phyloP scores from a whole-genome alignment of 2,888 invertebrate genomes.

The Cephus pygmeus region DNA sequence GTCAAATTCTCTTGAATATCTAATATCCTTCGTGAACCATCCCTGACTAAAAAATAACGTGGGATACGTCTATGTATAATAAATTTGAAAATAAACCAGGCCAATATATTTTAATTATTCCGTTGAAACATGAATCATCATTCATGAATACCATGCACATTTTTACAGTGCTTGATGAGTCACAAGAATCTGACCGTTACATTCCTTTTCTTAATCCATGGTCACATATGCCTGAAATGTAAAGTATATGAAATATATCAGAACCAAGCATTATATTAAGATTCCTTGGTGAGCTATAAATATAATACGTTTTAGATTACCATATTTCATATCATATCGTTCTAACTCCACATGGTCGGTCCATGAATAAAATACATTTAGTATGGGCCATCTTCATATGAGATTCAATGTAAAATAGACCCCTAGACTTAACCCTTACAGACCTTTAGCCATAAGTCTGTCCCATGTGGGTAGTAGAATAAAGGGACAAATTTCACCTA shows the following conservation, averaged over 20 bases:
- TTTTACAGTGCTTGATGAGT: not conserved
- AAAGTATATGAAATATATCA: not conserved
- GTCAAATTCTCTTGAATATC: slow-evolving; percentile 12
- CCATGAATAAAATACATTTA: not conserved
- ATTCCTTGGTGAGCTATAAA: not conserved
- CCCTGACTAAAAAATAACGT: not conserved
- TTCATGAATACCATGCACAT: not conserved
- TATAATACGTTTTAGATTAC: not conserved
- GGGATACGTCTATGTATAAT: too few relatives aligned
- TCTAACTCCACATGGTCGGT: not conserved
- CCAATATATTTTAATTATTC: not conserved
- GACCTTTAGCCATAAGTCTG: too few relatives aligned
- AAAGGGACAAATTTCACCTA: too few relatives aligned
- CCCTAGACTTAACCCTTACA: not conserved
- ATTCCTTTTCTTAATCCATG: not conserved
- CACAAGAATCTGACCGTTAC: not conserved
- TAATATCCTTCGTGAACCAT: not conserved
- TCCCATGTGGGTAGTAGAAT: too few relatives aligned
- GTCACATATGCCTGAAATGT: not conserved
- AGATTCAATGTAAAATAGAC: not conserved
- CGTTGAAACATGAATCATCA: not conserved
- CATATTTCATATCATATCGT: not conserved
- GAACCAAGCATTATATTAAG: not conserved
- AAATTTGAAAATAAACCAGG: not conserved
- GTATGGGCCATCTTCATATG: not conserved